A percentile compares a stretch with the other conserved stretches of the same genome.
Conservation (phyloP, 2,797 vertebrate genomes). For the Chanos chanos region DNA sequence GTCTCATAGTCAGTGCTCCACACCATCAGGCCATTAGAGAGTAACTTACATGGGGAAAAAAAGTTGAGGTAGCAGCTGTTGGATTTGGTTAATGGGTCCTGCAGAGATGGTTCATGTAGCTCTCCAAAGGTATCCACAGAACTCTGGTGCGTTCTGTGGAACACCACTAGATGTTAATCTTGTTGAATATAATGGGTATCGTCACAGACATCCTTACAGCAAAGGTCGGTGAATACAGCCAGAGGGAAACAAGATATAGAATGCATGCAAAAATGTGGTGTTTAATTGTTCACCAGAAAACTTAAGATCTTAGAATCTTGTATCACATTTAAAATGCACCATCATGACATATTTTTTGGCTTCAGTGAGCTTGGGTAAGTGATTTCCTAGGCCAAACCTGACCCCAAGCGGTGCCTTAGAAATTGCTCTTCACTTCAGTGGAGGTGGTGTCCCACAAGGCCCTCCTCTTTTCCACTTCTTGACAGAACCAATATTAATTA, state of each 20-base stretch:
- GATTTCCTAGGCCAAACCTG: conserved; percentile 30
- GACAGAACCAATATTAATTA: conserved; percentile 37
- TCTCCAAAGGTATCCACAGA: conserved; percentile 85
- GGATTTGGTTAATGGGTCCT: conserved; percentile 68
- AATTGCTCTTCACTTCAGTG: conserved; percentile 32
- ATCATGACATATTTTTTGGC: too few species aligned
- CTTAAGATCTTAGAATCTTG: conserved; percentile 79
- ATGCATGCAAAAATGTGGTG: too few species aligned
- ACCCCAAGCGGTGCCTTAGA: conserved; percentile 29
- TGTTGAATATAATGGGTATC: conserved; percentile 71
- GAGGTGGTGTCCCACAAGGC: conserved; percentile 31
- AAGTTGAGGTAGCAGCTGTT: conserved; percentile 76
- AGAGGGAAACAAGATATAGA: too few species aligned
- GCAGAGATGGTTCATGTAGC: conserved; percentile 66
- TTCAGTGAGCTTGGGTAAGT: conserved; percentile 30
- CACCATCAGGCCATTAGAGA: conserved; percentile 74
- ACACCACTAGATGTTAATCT: conserved; percentile 82
- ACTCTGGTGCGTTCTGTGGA: conserved; percentile 41
- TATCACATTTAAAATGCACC: too few species aligned
- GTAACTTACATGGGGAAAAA: conserved; percentile 62
- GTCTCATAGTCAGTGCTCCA: conserved; percentile 83
- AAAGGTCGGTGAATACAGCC: conserved; percentile 83
- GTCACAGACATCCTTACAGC: conserved; percentile 65
- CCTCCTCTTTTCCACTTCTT: conserved; percentile 28
- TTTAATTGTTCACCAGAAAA: conserved; percentile 82